These are phyloP conservation scores for Ibycter americanus DNA, from an alignment of 2,797 vertebrate species.

Conservation along the genomic window DNA sequence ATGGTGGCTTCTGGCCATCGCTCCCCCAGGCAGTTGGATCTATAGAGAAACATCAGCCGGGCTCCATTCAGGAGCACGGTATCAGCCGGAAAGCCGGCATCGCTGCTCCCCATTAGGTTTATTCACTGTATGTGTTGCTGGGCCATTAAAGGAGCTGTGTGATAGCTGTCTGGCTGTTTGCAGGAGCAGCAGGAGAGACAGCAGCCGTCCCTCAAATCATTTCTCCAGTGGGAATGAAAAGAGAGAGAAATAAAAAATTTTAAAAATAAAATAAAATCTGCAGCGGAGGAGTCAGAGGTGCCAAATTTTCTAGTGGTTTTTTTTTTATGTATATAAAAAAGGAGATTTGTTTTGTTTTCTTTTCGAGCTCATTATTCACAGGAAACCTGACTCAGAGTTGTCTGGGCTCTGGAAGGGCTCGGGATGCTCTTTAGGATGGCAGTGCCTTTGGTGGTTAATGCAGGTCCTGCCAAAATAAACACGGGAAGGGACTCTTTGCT, in stretches of 20 bases:
- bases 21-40: background rate
- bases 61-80: fast-evolving
- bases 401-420: background rate
- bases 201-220: background rate
- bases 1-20: background rate
- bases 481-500: fast-evolving
- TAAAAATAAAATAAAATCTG: background rate
- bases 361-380: background rate
- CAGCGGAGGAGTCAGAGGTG: background rate
- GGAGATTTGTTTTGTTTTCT: background rate
- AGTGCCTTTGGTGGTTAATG: background rate
- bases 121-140: background rate
- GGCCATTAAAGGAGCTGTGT: slow-evolving; percentile 49
- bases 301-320: background rate
- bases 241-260: background rate
- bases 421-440: background rate
- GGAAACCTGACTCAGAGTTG: background rate
- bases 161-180: background rate
- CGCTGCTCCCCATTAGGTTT: slow-evolving; percentile 36
- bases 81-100: background rate
- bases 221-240: background rate
- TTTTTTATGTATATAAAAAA: background rate
- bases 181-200: background rate
- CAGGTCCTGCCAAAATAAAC: background rate
- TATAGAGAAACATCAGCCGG: background rate